phyloP scores from a whole-genome alignment of 2,888 invertebrate species.

The Adineta ricciae region DNA sequence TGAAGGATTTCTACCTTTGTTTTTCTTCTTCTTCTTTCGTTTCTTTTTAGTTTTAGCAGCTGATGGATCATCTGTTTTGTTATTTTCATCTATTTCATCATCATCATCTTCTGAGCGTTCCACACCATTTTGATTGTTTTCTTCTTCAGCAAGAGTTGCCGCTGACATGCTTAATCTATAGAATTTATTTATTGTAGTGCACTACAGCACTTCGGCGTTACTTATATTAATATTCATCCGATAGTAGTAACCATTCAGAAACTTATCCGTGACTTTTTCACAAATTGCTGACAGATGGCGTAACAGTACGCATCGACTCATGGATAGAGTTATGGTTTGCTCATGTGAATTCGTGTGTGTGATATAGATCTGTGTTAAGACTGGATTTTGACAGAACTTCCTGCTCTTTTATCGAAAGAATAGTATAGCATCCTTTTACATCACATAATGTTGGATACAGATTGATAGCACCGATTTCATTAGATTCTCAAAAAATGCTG shows the following conservation, averaged over 20 bases:
- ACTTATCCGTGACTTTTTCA: too few species aligned
- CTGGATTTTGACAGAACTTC: too few species aligned
- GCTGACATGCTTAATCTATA: neutral
- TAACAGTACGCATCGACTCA: too few species aligned
- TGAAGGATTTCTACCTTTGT: neutral
- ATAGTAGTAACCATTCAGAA: too few species aligned
- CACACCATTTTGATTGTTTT: neutral
- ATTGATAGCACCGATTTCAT: constrained; percentile 96
- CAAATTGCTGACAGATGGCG: too few species aligned
- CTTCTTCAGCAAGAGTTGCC: neutral
- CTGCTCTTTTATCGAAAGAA: too few species aligned
- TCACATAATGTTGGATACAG: constrained; percentile 96
- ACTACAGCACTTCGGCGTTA: neutral
- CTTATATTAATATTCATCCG: neutral
- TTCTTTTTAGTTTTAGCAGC: neutral
- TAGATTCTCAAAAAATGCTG: constrained; percentile 93
- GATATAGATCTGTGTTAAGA: too few species aligned
- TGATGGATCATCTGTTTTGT: neutral
- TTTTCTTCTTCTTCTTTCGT: constrained; percentile 33
- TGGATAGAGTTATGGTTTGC: too few species aligned
- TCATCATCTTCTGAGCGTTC: neutral
- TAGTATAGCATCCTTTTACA: constrained; percentile 91
- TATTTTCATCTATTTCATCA: constrained; percentile 21
- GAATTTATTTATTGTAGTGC: neutral
- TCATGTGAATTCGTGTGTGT: too few species aligned